Evolutionary conservation across 2,797 vertebrate genomes (phyloP).

Genomic region (Hemibagrus guttatus): DNA sequence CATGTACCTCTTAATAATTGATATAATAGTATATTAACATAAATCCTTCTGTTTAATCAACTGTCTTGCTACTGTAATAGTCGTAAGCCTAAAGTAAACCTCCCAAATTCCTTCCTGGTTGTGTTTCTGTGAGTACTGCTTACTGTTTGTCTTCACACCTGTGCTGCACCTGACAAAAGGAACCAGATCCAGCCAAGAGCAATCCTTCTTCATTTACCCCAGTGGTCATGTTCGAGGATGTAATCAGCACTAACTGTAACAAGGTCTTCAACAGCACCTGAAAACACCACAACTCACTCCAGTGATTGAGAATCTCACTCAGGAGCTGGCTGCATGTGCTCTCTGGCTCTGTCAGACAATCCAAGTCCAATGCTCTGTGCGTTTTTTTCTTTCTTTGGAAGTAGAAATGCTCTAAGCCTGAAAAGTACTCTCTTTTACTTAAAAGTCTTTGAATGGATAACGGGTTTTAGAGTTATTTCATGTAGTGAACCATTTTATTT

Average conservation of each 20-base stretch:
- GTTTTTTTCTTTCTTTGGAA: background rate
- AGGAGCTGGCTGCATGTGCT: background rate
- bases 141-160: conserved; percentile 8
- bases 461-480: background rate
- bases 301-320: conserved; percentile 22
- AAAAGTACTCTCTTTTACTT: background rate
- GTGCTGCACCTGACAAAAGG: background rate
- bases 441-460: background rate
- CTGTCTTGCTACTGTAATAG: background rate
- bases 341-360: background rate
- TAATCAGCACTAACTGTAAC: conserved; percentile 30
- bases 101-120: background rate
- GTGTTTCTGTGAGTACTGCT: background rate
- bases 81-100: background rate
- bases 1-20: background rate
- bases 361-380: background rate
- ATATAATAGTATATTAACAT: background rate
- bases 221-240: conserved; percentile 6
- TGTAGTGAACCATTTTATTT: background rate
- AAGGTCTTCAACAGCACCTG: conserved; percentile 21
- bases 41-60: background rate
- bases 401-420: background rate
- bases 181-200: background rate
- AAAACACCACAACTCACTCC: conserved; percentile 16
- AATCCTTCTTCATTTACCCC: conserved; percentile 15